Percentiles rank a stretch among this genome's conserved stretches.
phyloP scores from a whole-genome alignment of 2,797 vertebrate species.

The Poecilia gillii region DNA sequence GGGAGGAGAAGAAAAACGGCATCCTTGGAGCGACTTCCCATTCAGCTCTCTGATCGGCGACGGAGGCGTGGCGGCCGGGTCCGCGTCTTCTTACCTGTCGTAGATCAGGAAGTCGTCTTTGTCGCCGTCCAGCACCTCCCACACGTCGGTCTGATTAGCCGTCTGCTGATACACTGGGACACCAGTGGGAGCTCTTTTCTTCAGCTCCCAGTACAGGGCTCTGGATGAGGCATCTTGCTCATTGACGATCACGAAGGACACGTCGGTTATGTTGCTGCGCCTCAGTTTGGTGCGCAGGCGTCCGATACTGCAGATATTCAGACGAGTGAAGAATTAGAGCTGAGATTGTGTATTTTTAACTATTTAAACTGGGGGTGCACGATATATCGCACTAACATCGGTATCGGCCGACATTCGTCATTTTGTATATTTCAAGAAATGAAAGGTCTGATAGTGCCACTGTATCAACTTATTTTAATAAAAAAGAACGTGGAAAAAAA shows the following conservation, averaged over 20 bases:
- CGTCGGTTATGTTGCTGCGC: constrained; percentile 68
- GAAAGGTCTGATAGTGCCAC: background rate
- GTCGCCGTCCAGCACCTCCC: constrained; percentile 81
- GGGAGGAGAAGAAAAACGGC: background rate
- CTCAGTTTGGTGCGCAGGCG: constrained; percentile 82
- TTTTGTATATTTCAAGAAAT: background rate
- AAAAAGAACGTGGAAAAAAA: background rate
- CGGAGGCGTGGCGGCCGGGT: background rate
- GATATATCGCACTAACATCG: too few species aligned
- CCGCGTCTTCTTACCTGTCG: constrained; percentile 68
- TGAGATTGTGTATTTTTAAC: background rate
- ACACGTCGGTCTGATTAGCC: constrained; percentile 81
- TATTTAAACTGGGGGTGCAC: too few species aligned
- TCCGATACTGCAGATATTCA: constrained; percentile 76
- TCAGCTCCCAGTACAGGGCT: constrained; percentile 85
- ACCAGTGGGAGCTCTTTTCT: constrained; percentile 74
- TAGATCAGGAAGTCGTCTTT: constrained; percentile 85
- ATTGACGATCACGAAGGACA: constrained; percentile 87
- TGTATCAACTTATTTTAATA: background rate
- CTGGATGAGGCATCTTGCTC: constrained; percentile 83
- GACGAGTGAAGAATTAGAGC: background rate
- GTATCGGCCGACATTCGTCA: too few species aligned
- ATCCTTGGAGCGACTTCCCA: background rate
- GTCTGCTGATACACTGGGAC: constrained; percentile 86
- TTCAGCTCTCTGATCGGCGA: background rate